A percentile compares a stretch with the other conserved stretches of the same genome.
phyloP scores from a whole-genome alignment of 2,113 vertebrate genomes.

The Ictalurus punctatus region DNA sequence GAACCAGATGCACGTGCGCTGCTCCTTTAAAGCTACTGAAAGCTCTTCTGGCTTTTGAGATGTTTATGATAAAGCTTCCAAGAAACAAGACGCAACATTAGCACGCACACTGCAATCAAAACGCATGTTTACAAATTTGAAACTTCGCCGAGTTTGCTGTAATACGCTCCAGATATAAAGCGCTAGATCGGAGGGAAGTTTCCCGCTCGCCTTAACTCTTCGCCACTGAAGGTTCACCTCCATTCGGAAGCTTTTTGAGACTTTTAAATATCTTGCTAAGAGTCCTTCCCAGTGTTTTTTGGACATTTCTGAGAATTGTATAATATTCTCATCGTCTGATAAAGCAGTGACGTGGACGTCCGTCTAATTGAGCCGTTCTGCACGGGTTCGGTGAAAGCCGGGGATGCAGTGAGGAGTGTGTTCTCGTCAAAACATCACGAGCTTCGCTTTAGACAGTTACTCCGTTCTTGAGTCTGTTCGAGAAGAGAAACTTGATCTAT shows the following conservation, averaged over 20 bases:
- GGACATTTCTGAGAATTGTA: background rate
- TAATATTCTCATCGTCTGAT: background rate
- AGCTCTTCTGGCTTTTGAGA: background rate
- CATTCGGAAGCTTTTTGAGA: background rate
- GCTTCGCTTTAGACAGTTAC: background rate
- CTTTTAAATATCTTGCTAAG: background rate
- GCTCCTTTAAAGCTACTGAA: constrained; percentile 13
- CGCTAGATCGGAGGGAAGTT: background rate
- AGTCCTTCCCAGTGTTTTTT: background rate
- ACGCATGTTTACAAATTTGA: background rate
- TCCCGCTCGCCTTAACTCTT: background rate
- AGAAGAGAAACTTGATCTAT: background rate
- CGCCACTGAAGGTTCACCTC: background rate
- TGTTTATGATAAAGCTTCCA: constrained; percentile 12
- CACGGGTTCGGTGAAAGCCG: background rate
- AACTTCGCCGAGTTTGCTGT: background rate
- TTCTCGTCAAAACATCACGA: background rate
- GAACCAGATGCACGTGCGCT: background rate
- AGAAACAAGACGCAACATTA: background rate
- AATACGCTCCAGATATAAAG: constrained; percentile 1
- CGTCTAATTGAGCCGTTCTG: background rate
- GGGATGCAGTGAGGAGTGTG: background rate
- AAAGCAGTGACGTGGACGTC: background rate
- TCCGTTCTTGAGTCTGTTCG: background rate
- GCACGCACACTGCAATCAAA: background rate